Base-by-base conservation (phyloP, 1,140 invertebrate species). In the Musca vetustissima region DNA sequence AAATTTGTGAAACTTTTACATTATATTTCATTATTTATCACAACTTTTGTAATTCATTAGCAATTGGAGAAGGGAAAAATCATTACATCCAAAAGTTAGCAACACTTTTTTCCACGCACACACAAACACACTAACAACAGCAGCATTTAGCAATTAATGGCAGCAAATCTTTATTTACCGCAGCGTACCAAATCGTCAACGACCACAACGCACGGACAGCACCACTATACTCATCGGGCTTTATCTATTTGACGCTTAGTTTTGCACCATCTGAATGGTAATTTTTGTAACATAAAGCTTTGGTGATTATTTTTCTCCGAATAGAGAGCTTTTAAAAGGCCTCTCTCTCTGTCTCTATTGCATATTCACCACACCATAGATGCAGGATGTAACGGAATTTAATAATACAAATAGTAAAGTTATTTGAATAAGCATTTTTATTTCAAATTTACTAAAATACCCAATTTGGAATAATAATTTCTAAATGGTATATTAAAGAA, bases 191-290 rank as follows among this genome's bases (percentile, higher is more conserved):
- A 66, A 55, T 67, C 66, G 52, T 47, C 66, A 65, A 70, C 69
- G 66, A 70, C 69, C 69, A 68, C 57, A 67, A 70, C 69, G 57
- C 69, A 70, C 66, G 69, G 67, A 70, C 69, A 68, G 49, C 69
- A 67, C 49, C 53, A 66, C 66, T 67, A 49, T 67, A 70, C 69
- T 70, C 69, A 70, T 17, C 69, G 61, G 47, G 55, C 64, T 43
- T 11, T 66, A 17, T 64, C 61, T 47, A 49, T 49, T 64, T 24
- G 24, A 57, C 53, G 25, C 53, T 61, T 61, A 14, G 17, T 61
- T 61, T 32, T 36, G 19, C 36, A 11, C 57, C 17, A 61, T 61
- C 17, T 43, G 36, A 43, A 43, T 43, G 6, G 36, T 8, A 28
- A 13, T 43, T n/a, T n/a, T n/a, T 6, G 7, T 11, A 43, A 43